phyloP scores from a whole-genome alignment of 2,113 vertebrate genomes.

The Myxocyprinus asiaticus region DNA sequence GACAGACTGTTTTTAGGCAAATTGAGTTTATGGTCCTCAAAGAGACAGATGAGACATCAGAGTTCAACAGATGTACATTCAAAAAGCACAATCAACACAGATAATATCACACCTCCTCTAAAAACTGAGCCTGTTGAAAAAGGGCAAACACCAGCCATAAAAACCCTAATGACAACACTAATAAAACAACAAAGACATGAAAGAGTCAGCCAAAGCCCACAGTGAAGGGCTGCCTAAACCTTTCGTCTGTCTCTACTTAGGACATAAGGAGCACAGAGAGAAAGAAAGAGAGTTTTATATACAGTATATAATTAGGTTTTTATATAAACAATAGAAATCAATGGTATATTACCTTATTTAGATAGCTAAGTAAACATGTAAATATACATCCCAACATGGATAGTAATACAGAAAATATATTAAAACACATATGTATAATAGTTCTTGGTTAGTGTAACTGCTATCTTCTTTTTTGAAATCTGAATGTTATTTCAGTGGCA shows the following conservation, averaged over 20 bases:
- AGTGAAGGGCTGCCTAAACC: conserved; percentile 9
- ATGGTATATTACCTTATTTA: too few species aligned
- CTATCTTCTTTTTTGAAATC: conserved; percentile 2
- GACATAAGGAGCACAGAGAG: not conserved
- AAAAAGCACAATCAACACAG: conserved; percentile 40
- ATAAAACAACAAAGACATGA: conserved; percentile 57
- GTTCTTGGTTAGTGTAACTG: not conserved
- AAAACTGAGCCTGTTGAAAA: conserved; percentile 43
- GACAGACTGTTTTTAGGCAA: conserved; percentile 37
- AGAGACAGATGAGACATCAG: conserved; percentile 44
- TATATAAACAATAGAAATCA: too few species aligned
- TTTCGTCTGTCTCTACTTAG: conserved; percentile 50
- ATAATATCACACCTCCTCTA: conserved; percentile 33
- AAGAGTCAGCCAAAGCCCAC: conserved; percentile 42
- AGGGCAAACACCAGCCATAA: conserved; percentile 48
- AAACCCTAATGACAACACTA: conserved; percentile 55
- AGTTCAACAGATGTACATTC: conserved; percentile 41
- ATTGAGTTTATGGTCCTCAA: conserved; percentile 43
- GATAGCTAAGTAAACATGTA: too few species aligned
- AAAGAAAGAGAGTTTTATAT: conserved; percentile 5
- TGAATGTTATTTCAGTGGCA: conserved; percentile 19
- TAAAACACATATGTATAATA: too few species aligned
- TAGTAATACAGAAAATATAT: too few species aligned
- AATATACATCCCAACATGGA: too few species aligned
- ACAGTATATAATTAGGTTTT: too few species aligned